Evolutionary conservation across 2,113 vertebrate species (phyloP), one percentile per base, ranked within the genome.

Genomic region (Turdus rufiventris): DNA sequence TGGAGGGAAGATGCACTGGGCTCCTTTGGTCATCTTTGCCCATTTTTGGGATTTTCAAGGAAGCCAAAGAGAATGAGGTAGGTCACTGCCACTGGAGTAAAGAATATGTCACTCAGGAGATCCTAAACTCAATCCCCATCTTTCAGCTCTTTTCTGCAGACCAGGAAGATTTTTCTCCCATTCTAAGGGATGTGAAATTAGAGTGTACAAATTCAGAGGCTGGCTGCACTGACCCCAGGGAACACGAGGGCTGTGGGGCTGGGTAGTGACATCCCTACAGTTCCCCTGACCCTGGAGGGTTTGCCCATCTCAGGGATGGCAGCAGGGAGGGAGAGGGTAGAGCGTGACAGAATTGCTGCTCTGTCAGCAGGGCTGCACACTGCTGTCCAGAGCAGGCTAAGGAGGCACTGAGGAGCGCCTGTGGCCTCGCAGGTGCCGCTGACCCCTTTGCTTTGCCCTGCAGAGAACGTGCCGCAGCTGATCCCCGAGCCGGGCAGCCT

Each of bases 401-500:
- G 0, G 36, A 60, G 60, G n/a, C 23, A 0, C 61, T 29, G 1
- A 25, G 0, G 8, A 72, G 67, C 0, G 5, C 18, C 4, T 2
- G 56, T n/a, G 48, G 38, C 31, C 43, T 13, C 6, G 3, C 8
- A 1, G 29, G 38, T 17, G 36, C 29, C 2, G 0, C 71, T 90
- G 2, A 82, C 61, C 4, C 7, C 11, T 14, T 16, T 80, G 61
- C 54, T 51, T 71, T 54, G 8, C 1, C 71, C 50, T 28, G 5
- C 97, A 99, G 99, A 99, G 58, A 98, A 98, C 1, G 97, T 99
- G 94, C 96, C 98, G 17, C 98, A 98, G 98, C 97, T 99, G 97
- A 98, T 99, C 92, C 99, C 99, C 0, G 99, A 99, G 77, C 97
- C 95, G 0, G 99, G 98, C 58, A 99, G 98, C 67, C 97, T 97